Evolutionary conservation across 2,797 vertebrate genomes (phyloP), one percentile per base, ranked within the genome.

Genomic region (Myripristis murdjan): DNA sequence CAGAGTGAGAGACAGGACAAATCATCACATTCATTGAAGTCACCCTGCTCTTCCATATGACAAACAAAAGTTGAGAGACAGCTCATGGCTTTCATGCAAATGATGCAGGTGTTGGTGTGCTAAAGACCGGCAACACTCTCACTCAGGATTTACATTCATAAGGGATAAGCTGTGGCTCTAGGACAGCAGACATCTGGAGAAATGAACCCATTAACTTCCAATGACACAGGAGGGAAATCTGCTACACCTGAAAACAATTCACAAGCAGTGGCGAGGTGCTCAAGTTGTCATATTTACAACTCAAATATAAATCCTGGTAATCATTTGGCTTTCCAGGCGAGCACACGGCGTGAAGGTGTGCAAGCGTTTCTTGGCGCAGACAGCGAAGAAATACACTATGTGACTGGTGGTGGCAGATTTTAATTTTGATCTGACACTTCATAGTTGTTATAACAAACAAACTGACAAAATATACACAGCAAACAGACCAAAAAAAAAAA

Each of bases 381-480:
- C 55, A 1, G 3, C 51, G 52, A 75, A 55, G 22, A 82, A 73
- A 59, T 10, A 55, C 0, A 6, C 51, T 23, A 0, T 48, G 31
- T 0, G 24, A 37, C 28, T 73, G 57, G n/a, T 66, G 87, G 84
- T 90, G 87, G 75, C 85, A 94, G 86, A 88, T 86, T 92, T 90
- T 89, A 88, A 87, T 88, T 86, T 86, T 82, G 60, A 89, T 89
- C 91, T 86, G 91, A 89, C 86, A 88, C 87, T 68, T 88, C 64
- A 79, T 93, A 96, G 93, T 95, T 91, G 70, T 81, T 95, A 92
- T 95, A 96, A 95, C 91, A 94, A 90, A 90, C 74, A 86, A 87
- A 94, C 90, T 87, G 96, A 97, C 96, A 96, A 92, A 76, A 79
- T 86, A 95, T 93, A 95, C 95, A 96, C 95, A 95, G 94, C 95